A percentile compares a stretch with the other conserved stretches of the same genome.
Conservation (phyloP, 2,888 invertebrate species). For the Corythucha ciliata region DNA sequence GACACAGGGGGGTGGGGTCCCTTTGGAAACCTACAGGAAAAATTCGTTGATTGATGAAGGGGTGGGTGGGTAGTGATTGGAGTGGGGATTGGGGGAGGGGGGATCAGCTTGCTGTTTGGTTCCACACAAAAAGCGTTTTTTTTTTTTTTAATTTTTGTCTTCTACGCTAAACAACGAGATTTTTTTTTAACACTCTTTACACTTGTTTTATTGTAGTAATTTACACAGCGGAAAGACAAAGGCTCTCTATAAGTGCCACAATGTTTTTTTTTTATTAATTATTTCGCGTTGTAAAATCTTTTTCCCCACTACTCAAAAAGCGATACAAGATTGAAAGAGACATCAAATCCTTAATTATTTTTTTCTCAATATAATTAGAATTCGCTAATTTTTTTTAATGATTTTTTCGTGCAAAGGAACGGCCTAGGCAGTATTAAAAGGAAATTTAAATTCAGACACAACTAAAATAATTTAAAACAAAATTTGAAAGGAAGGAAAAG, state of each 20-base stretch:
- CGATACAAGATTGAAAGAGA: too few relatives aligned
- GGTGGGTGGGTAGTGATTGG: not conserved
- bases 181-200: conserved; percentile 14
- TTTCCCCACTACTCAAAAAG: too few relatives aligned
- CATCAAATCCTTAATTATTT: too few relatives aligned
- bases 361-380: too few relatives aligned
- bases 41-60: conserved; percentile 23
- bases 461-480: too few relatives aligned
- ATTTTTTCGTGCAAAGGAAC: too few relatives aligned
- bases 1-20: conserved; percentile 1
- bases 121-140: conserved; percentile 30
- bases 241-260: conserved; percentile 28
- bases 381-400: too few relatives aligned
- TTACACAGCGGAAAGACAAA: conserved; percentile 27
- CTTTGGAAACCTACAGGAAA: conserved; percentile 17
- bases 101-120: conserved; percentile 25
- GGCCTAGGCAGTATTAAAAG: too few relatives aligned
- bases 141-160: too few relatives aligned
- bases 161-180: conserved; percentile 36
- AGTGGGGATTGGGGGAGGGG: conserved; percentile 10
- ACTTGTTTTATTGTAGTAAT: conserved; percentile 20
- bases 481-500: not conserved
- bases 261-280: conserved; percentile 20
- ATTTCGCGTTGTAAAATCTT: too few relatives aligned
- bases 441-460: too few relatives aligned